Conservation (phyloP, 2,888 invertebrate species). For the Rhynchonema sp. region DNA sequence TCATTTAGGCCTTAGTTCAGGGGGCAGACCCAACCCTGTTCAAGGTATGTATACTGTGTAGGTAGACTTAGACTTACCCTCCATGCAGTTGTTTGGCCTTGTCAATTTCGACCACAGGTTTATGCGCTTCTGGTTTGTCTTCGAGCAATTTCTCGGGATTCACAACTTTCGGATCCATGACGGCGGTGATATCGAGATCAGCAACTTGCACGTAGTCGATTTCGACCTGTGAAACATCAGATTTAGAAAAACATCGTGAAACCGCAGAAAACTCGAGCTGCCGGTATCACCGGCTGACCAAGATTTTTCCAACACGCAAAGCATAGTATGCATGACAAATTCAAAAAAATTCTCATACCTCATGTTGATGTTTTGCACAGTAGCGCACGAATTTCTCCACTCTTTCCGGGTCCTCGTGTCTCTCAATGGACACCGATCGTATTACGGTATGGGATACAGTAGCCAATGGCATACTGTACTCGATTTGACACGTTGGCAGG, state of each 20-base stretch:
- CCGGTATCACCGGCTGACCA: not conserved
- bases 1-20: not conserved
- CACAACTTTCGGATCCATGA: slow-evolving; percentile 10
- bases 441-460: slow-evolving; percentile 83
- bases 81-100: not conserved
- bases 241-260: not conserved
- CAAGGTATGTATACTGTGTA: too few species aligned
- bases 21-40: too few species aligned
- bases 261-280: not conserved
- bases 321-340: not conserved
- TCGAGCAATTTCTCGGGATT: slow-evolving; percentile 6
- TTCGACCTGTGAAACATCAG: slow-evolving; percentile 17
- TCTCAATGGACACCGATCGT: slow-evolving; percentile 48
- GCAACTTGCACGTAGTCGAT: slow-evolving; percentile 26
- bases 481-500: slow-evolving; percentile 67
- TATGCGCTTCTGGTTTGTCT: not conserved
- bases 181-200: slow-evolving; percentile 17
- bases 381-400: slow-evolving; percentile 97
- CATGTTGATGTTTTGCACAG: slow-evolving; percentile 82
- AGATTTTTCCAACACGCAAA: not conserved
- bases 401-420: slow-evolving; percentile 46
- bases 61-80: not conserved
- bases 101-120: slow-evolving; percentile 3
- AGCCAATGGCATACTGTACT: slow-evolving; percentile 96
- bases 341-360: slow-evolving; percentile 42